Base-by-base conservation (phyloP, 2,113 vertebrate species). In the Struthio camelus region DNA sequence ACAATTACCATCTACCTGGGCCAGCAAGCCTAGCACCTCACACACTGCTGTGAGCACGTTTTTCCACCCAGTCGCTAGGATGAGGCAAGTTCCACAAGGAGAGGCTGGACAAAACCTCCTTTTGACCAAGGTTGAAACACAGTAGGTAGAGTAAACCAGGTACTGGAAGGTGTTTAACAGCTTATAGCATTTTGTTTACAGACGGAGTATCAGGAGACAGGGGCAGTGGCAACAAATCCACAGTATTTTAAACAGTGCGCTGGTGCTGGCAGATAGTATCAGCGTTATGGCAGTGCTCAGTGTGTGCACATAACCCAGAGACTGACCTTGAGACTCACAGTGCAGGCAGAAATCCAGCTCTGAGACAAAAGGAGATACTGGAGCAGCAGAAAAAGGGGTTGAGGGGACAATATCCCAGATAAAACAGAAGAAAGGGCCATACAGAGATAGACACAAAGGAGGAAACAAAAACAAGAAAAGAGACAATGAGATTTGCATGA, bases 311-410 rank as follows among this genome's bases (percentile, higher is more conserved):
- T 67, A 82, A 90, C 75, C 70, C 79, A 96, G 46, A 92, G 95
- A 99, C 99, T 99, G 98, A 99, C 99, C 99, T 99, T 98, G 98
- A 90, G 98, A 97, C 97, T 99, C 98, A 98, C 99, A 99, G 97
- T 99, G 98, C 95, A 98, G 97, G 98, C 98, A 98, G 97, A 98
- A 98, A 98, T 99, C 99, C 98, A 98, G 96, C 96, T 99, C 98
- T 98, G 99, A 99, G 98, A 98, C 97, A 98, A 98, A 98, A 97
- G 98, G 98, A 98, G 98, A 97, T 94, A 99, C 99, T 99, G 98
- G 97, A 98, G 96, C 97, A 87, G 97, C 89, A 91, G 94, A 97
- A 94, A 98, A 90, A 92, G 73, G 89, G 93, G 93, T 87, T 92
- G 95, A 96, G 73, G 89, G 61, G 62, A 94, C 89, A 97, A 87